Evolutionary conservation across 2,888 invertebrate species (phyloP).

Genomic region (Crematogaster levior): DNA sequence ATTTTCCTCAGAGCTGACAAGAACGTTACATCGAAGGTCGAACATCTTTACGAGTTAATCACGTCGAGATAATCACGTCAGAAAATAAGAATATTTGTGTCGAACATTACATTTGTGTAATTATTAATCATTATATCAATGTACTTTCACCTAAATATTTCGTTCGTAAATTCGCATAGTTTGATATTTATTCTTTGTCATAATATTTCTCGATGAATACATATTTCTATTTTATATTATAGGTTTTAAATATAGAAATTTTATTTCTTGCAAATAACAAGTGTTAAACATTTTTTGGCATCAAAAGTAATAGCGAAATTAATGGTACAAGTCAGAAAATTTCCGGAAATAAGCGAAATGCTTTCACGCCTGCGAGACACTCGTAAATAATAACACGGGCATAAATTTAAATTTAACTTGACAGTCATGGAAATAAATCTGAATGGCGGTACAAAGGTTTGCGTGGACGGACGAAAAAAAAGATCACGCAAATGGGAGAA

Average conservation of each 20-base stretch:
- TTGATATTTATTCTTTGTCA: background rate
- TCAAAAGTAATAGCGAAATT: background rate
- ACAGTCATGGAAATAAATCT: slow-evolving; percentile 61
- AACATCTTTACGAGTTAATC: background rate
- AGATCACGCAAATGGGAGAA: slow-evolving; percentile 17
- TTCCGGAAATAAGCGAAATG: slow-evolving; percentile 51
- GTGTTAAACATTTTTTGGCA: background rate
- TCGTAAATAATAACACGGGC: slow-evolving; percentile 56
- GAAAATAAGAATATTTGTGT: slow-evolving; percentile 10
- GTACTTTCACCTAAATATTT: background rate
- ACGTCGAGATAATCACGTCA: background rate
- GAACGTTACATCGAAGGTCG: slow-evolving; percentile 35
- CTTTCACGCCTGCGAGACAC: slow-evolving; percentile 25
- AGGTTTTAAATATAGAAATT: background rate
- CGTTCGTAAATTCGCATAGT: background rate
- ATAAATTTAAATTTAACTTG: slow-evolving; percentile 66
- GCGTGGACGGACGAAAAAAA: slow-evolving; percentile 55
- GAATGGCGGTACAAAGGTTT: slow-evolving; percentile 63
- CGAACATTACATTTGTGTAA: background rate
- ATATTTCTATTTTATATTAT: background rate
- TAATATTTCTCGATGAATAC: background rate
- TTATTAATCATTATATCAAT: slow-evolving; percentile 16
- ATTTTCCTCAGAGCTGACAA: slow-evolving; percentile 29
- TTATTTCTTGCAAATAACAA: background rate
- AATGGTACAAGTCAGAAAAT: slow-evolving; percentile 9